These are phyloP conservation scores for Microdon myrmicae DNA, from an alignment of 2,888 invertebrate genomes.

Conservation along the genomic window DNA sequence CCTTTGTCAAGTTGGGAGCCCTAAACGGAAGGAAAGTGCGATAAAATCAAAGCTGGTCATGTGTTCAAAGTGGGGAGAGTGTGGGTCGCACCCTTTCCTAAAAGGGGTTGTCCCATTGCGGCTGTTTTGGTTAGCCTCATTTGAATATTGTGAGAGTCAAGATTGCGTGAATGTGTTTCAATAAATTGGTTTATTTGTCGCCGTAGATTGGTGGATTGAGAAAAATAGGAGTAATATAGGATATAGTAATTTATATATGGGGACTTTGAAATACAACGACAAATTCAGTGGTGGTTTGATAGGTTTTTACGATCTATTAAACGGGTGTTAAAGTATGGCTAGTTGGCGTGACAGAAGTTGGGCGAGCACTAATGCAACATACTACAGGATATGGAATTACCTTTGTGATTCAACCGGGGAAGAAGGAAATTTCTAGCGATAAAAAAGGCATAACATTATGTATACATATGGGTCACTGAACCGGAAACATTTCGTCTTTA, in stretches of 20 bases:
- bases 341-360: conserved; percentile 12
- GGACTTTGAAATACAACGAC: no score
- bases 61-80: conserved; percentile 25
- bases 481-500: no score
- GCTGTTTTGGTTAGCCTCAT: conserved; percentile 52
- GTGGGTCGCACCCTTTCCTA: conserved; percentile 9
- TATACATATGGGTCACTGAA: no score
- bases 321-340: conserved; percentile 14
- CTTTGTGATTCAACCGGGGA: no score
- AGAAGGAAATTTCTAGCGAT: no score
- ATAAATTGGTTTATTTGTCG: conserved; percentile 46
- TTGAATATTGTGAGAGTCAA: conserved; percentile 42
- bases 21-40: conserved; percentile 25
- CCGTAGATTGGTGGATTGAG: conserved; percentile 23
- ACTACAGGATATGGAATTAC: neutral
- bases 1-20: conserved; percentile 29
- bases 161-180: conserved; percentile 33
- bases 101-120: conserved; percentile 46
- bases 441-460: no score
- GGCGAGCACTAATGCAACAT: conserved; percentile 3
- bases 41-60: conserved; percentile 50
- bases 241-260: no score
- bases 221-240: no score
- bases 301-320: no score
- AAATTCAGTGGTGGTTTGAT: no score